phyloP scores from a whole-genome alignment of 1,140 invertebrate genomes.

The Drusus annulatus region DNA sequence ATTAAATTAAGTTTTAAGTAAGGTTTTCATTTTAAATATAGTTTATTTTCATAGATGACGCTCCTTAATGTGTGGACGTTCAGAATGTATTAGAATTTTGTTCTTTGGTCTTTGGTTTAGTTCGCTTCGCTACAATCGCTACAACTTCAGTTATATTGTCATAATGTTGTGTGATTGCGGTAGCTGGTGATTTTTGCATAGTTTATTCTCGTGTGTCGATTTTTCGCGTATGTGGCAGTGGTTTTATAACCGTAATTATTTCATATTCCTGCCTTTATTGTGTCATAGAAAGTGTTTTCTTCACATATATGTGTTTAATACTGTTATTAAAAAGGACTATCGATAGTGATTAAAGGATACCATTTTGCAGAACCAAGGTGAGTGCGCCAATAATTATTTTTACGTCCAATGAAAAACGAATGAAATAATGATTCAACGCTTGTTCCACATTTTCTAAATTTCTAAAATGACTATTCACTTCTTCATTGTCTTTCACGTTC shows the following conservation, averaged over 20 bases:
- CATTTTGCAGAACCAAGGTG: too few relatives aligned
- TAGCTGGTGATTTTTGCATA: constrained; percentile 17
- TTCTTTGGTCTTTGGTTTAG: not conserved
- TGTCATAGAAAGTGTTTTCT: constrained; percentile 2
- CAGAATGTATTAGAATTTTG: not conserved
- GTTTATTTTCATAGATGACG: not conserved
- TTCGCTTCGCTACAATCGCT: not conserved
- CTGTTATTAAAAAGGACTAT: not conserved
- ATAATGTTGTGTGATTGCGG: not conserved
- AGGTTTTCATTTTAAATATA: not conserved
- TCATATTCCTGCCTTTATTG: constrained; percentile 5
- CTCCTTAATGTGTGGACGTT: not conserved
- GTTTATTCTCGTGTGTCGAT: constrained; percentile 13
- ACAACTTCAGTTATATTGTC: constrained; percentile 41
- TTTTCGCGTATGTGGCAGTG: constrained; percentile 44
- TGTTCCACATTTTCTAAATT: too few relatives aligned
- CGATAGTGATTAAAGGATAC: too few relatives aligned
- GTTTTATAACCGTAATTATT: not conserved
- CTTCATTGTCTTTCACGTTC: too few relatives aligned
- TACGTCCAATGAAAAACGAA: too few relatives aligned
- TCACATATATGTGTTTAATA: constrained; percentile 1
- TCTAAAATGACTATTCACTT: too few relatives aligned
- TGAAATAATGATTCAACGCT: too few relatives aligned
- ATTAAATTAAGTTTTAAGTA: not conserved
- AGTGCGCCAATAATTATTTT: too few relatives aligned